Conservation (phyloP, 2,888 invertebrate genomes). For the Subacronicta megacephala region DNA sequence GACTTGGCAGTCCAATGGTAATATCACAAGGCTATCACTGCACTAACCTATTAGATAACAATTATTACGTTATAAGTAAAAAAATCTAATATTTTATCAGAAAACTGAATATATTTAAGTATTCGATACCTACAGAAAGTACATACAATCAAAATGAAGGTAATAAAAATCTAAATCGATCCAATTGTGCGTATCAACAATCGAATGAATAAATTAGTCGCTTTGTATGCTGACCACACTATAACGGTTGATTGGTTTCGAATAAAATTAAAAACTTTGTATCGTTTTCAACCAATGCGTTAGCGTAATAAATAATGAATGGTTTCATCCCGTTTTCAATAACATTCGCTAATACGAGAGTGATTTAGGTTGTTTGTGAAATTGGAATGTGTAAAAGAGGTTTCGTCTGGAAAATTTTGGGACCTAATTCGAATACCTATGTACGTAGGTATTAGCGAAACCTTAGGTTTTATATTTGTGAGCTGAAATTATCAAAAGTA, state of each 20-base stretch:
- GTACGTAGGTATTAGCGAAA: constrained; percentile 2
- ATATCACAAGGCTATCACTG: too few relatives aligned
- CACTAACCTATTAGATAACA: too few relatives aligned
- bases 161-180: constrained; percentile 43
- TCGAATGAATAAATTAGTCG: constrained; percentile 56
- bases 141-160: constrained; percentile 1
- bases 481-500: constrained; percentile 1
- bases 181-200: constrained; percentile 40
- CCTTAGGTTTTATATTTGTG: constrained; percentile 9
- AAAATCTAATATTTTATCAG: too few relatives aligned
- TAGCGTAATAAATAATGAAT: constrained; percentile 32
- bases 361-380: constrained; percentile 13
- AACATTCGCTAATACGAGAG: constrained; percentile 20
- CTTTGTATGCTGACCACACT: constrained; percentile 58
- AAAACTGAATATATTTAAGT: too few relatives aligned
- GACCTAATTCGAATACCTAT: not conserved
- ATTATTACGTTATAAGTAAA: too few relatives aligned
- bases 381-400: constrained; percentile 13
- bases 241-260: constrained; percentile 61
- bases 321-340: constrained; percentile 32
- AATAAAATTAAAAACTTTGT: constrained; percentile 60
- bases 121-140: not conserved
- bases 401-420: constrained; percentile 16
- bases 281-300: constrained; percentile 37
- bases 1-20: too few relatives aligned